Conservation (phyloP, 2,888 invertebrate species). For the Agrotis ipsilon region DNA sequence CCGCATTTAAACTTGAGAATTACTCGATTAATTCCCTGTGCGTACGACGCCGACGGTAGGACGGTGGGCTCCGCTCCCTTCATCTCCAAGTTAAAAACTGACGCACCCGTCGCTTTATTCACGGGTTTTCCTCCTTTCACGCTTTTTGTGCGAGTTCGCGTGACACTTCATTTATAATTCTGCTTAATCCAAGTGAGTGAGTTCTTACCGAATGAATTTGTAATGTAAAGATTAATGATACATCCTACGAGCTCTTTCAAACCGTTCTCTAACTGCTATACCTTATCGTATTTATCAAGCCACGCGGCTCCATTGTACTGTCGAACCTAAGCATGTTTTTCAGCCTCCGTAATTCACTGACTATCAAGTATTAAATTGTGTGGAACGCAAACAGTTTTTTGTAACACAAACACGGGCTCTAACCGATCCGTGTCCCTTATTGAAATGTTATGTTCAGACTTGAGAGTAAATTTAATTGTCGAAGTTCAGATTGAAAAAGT, state of each 20-base stretch:
- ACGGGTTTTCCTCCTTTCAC: conserved; percentile 82
- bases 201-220: conserved; percentile 90
- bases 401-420: conserved; percentile 68
- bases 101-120: conserved; percentile 78
- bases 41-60: conserved; percentile 61
- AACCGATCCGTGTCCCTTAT: conserved; percentile 81
- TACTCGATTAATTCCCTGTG: conserved; percentile 77
- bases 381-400: conserved; percentile 57
- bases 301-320: conserved; percentile 70
- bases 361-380: conserved; percentile 48
- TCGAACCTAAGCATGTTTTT: conserved; percentile 54
- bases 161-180: conserved; percentile 91
- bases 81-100: conserved; percentile 81
- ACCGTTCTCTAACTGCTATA: conserved; percentile 75
- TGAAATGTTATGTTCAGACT: conserved; percentile 87
- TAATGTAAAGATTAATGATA: conserved; percentile 90
- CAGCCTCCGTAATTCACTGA: conserved; percentile 34
- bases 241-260: conserved; percentile 80
- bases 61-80: conserved; percentile 72
- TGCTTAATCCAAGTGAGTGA: conserved; percentile 89
- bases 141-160: conserved; percentile 85
- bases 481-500: conserved; percentile 90
- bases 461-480: conserved; percentile 88
- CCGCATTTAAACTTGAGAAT: conserved; percentile 75
- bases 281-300: conserved; percentile 79